Percentiles rank a stretch among this genome's conserved stretches.
phyloP scores from a whole-genome alignment of 64 coral and sea anemone genomes.

The Porites lutea region DNA sequence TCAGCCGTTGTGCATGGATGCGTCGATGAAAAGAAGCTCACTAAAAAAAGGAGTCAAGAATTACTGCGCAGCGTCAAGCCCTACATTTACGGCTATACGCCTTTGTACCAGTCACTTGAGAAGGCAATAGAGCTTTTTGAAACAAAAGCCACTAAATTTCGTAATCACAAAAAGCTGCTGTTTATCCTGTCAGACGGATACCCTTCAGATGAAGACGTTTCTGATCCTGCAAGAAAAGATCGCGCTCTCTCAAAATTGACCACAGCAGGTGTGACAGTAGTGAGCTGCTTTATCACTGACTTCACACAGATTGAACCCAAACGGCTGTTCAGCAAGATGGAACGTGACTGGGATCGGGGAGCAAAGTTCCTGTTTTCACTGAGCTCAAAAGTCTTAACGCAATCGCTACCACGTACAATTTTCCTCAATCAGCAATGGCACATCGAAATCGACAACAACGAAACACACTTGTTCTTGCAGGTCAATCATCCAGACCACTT shows the following conservation, averaged over 20 bases:
- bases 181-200: slow-evolving; percentile 62
- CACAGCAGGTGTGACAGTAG: not conserved
- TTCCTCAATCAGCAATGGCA: slow-evolving; percentile 57
- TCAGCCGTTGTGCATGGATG: slow-evolving; percentile 48
- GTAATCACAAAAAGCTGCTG: slow-evolving; percentile 36
- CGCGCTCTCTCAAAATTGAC: not conserved
- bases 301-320: not conserved
- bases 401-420: slow-evolving; percentile 42
- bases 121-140: slow-evolving; percentile 17
- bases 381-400: slow-evolving; percentile 44
- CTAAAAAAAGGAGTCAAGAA: slow-evolving; percentile 19
- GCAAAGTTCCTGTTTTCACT: slow-evolving; percentile 53
- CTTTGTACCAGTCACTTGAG: not conserved
- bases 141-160: not conserved
- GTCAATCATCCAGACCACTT: slow-evolving; percentile 70
- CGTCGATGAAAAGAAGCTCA: slow-evolving; percentile 31
- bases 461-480: slow-evolving; percentile 63
- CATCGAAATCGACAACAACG: slow-evolving; percentile 62
- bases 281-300: slow-evolving; percentile 53
- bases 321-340: slow-evolving; percentile 11
- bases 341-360: not conserved
- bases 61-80: not conserved
- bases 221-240: not conserved
- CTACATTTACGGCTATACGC: slow-evolving; percentile 51
- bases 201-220: not conserved